A percentile compares a stretch with the other conserved stretches of the same genome.
Evolutionary conservation across 2,113 vertebrate species (phyloP).

Genomic region (Tetrao urogallus): DNA sequence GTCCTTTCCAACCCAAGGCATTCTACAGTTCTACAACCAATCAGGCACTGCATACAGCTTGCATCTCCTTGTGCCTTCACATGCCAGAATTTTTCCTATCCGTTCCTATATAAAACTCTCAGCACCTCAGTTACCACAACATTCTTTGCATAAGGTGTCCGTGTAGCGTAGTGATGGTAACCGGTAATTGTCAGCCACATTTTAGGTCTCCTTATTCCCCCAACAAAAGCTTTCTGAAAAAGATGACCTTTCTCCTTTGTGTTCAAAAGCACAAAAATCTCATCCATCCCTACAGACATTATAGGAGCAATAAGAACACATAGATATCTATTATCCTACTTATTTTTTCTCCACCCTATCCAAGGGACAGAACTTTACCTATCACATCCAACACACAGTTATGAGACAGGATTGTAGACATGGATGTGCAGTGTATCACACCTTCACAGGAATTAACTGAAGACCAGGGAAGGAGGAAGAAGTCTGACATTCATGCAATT

Average conservation of each 20-base stretch:
- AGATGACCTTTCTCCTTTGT: neutral
- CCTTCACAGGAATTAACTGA: neutral
- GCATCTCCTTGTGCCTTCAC: neutral
- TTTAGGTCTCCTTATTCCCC: neutral
- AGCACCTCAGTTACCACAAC: neutral
- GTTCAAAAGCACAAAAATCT: neutral
- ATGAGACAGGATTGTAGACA: neutral
- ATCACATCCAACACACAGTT: neutral
- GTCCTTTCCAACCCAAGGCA: neutral
- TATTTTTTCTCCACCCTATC: neutral
- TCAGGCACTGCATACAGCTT: accelerated
- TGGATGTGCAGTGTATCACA: neutral
- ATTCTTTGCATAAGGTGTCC: neutral
- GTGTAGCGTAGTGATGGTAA: accelerated
- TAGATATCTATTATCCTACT: neutral
- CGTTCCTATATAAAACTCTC: neutral
- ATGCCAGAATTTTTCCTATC: neutral
- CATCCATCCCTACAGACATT: neutral
- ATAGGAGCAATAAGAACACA: neutral
- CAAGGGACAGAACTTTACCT: neutral
- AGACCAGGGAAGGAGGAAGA: neutral
- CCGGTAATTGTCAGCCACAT: neutral
- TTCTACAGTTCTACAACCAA: neutral
- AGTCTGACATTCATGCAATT: neutral
- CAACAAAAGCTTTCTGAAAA: neutral